A percentile compares a stretch with the other conserved stretches of the same genome.
Conservation (phyloP, 2,113 vertebrate genomes). For the Zapus hudsonius region DNA sequence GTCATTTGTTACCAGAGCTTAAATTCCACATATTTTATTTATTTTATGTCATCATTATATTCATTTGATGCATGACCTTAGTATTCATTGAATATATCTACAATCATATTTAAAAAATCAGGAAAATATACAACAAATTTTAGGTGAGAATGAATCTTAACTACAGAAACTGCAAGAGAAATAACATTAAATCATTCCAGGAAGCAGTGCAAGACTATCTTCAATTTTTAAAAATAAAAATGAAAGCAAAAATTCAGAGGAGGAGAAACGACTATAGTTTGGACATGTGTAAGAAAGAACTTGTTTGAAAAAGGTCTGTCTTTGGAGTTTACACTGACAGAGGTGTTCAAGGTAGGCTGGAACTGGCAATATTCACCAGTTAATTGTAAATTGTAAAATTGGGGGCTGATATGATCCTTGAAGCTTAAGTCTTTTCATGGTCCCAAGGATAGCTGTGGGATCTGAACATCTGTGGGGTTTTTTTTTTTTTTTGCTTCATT, state of each 20-base stretch:
- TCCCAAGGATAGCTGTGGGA: background rate
- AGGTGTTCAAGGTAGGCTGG: too few relatives aligned
- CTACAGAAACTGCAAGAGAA: background rate
- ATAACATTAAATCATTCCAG: background rate
- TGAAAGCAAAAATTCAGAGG: background rate
- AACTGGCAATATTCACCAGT: background rate
- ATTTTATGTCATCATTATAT: background rate
- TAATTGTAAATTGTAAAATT: background rate
- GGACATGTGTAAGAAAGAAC: background rate
- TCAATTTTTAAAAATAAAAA: background rate
- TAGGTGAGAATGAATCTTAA: background rate
- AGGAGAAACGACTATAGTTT: background rate
- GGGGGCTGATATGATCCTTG: background rate
- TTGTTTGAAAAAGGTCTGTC: background rate
- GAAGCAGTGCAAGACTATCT: background rate
- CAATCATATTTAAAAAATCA: background rate
- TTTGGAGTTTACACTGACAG: background rate
- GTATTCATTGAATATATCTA: background rate
- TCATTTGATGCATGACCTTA: background rate
- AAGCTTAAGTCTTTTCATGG: background rate
- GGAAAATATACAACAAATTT: background rate
- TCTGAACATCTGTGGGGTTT: background rate
- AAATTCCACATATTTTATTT: background rate
- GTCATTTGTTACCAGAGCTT: background rate
- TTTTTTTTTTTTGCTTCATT: background rate